Evolutionary conservation across 2,797 vertebrate species (phyloP).

Genomic region (Triplophysa yarkandensis): DNA sequence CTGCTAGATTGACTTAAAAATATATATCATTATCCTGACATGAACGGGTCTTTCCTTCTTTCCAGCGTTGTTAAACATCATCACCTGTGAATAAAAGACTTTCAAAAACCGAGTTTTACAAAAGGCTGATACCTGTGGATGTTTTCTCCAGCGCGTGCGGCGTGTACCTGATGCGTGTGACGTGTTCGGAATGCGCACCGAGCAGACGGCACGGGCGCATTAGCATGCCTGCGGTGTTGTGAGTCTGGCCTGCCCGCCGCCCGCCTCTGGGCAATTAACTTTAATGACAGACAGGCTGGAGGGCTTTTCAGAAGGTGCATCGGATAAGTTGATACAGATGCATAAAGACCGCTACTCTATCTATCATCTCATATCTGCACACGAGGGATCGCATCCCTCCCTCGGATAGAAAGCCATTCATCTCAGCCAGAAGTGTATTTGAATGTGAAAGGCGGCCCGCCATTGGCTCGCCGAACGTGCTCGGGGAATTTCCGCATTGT

Average conservation of each 20-base stretch:
- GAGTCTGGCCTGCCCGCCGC: slow-evolving; percentile 55
- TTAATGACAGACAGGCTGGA: slow-evolving; percentile 61
- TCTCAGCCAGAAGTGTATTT: slow-evolving; percentile 51
- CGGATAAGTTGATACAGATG: slow-evolving; percentile 62
- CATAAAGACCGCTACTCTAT: slow-evolving; percentile 58
- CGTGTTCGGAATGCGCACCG: slow-evolving; percentile 48
- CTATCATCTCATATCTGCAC: slow-evolving; percentile 56
- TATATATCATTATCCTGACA: too few relatives aligned
- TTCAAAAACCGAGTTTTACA: not conserved
- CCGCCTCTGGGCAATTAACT: slow-evolving; percentile 59
- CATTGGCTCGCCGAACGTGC: slow-evolving; percentile 51
- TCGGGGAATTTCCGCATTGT: slow-evolving; percentile 58
- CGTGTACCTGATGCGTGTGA: not conserved
- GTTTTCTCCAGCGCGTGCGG: not conserved
- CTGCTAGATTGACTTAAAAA: too few relatives aligned
- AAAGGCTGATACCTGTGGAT: slow-evolving; percentile 35
- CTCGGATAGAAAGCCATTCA: slow-evolving; percentile 52
- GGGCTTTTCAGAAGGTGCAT: slow-evolving; percentile 60
- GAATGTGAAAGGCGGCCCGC: slow-evolving; percentile 53
- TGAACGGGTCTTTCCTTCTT: too few relatives aligned
- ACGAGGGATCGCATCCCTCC: slow-evolving; percentile 42
- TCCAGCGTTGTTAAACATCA: not conserved
- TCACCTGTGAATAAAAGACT: not conserved
- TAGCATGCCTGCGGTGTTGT: slow-evolving; percentile 56
- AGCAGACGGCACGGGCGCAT: slow-evolving; percentile 47